Evolutionary conservation across 2,113 vertebrate species (phyloP), one percentile per base, ranked within the genome.

Genomic region (Pleuronectes platessa): DNA sequence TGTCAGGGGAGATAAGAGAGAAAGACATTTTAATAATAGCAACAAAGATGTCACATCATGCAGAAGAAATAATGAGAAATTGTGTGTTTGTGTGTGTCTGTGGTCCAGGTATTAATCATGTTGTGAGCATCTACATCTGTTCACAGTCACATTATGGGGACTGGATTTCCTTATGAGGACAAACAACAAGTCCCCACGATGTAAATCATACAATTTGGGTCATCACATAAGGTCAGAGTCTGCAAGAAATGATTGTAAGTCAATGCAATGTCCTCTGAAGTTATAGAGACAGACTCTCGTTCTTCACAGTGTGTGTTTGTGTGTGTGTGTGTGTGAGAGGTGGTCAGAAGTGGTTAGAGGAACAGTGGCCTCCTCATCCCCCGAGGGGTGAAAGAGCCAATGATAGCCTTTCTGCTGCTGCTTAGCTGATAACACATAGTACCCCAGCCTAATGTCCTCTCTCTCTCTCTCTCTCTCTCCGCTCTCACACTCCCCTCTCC

Each of bases 371-470:
- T 87, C 63, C 53, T 84, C 70, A 60, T 84, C 71, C 78, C 90
- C 81, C 27, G 68, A 68, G 84, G 87, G 45, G 51, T 62, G 21
- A 73, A 63, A 61, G 78, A 69, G 71, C 84, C 84, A 64, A 71
- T 90, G 88, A 90, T 86, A 55, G 78, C 70, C 79, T 89, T 87
- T 86, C 75, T 89, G 71, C 74, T 82, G 87, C 91, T 92, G 84
- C 90, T 92, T 91, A 90, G 83, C 82, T 89, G 89, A 90, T 90
- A 92, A 92, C 87, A 86, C 91, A 91, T 90, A 71, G 90, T 73
- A 58, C 76, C 79, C 62, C 64, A 71, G 69, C 83, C 81, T 87
- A 91, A 91, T 91, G 88, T 91, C 76, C 76, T 88, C 68, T 55
- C 42, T 13, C 61, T 37, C 11, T 63, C 71, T 40, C 71, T 67